A percentile compares a stretch with the other conserved stretches of the same genome.
These are phyloP conservation scores for Eleutherodactylus coqui DNA, from an alignment of 2,797 vertebrate genomes.

Conservation along the genomic window DNA sequence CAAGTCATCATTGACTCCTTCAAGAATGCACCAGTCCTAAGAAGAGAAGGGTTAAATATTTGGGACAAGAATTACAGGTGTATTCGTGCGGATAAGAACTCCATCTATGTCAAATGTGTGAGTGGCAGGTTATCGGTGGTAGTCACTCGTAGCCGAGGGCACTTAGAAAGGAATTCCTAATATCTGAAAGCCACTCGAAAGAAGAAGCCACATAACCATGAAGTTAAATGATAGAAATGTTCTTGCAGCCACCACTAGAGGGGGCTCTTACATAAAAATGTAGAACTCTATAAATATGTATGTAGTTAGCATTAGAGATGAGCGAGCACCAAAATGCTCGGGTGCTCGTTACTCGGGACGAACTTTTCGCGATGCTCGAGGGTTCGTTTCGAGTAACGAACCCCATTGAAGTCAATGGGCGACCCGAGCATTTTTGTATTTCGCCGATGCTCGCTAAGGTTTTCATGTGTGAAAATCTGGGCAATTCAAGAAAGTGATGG, in stretches of 20 bases:
- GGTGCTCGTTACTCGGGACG: too few species aligned
- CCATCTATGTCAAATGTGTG: conserved; percentile 74
- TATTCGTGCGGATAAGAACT: conserved; percentile 69
- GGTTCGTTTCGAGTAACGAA: too few species aligned
- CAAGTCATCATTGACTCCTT: conserved; percentile 69
- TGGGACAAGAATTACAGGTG: conserved; percentile 71
- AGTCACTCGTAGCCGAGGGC: background rate
- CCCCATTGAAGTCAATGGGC: too few species aligned
- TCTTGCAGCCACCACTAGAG: background rate
- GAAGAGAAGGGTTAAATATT: conserved; percentile 72
- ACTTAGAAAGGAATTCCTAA: background rate
- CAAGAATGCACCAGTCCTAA: conserved; percentile 68
- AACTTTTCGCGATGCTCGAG: too few species aligned
- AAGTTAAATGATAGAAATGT: background rate
- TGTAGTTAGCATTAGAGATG: too few species aligned
- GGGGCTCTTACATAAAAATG: background rate
- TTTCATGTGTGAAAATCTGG: too few species aligned
- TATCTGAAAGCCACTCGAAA: background rate
- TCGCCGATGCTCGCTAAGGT: too few species aligned
- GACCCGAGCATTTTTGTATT: too few species aligned
- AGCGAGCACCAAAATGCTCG: too few species aligned
- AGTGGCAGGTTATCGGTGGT: background rate
- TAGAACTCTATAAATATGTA: too few species aligned
- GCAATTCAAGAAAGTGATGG: too few species aligned
- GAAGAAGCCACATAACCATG: background rate